Conservation (phyloP, 30 jellyfish, hydroid and myxozoan genomes). For the Rhopilema esculentum region DNA sequence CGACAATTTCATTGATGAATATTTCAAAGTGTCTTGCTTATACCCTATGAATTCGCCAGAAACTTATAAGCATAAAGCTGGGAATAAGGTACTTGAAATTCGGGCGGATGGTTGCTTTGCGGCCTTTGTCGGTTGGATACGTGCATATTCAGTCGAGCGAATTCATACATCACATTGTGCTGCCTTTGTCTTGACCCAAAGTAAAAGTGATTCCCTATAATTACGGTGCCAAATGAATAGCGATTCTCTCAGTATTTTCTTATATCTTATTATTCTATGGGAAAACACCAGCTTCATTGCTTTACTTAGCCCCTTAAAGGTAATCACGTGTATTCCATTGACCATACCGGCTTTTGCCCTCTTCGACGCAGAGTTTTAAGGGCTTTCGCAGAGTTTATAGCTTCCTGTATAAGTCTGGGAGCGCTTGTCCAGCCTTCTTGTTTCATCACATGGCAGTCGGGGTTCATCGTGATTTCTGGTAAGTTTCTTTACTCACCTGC, state of each 20-base stretch:
- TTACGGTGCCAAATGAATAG: slow-evolving; percentile 28
- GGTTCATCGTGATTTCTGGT: neutral
- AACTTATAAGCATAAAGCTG: slow-evolving; percentile 20
- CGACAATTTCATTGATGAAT: slow-evolving; percentile 31
- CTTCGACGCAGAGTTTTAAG: neutral
- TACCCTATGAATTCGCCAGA: slow-evolving; percentile 46
- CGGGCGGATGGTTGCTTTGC: slow-evolving; percentile 1
- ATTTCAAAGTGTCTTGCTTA: neutral
- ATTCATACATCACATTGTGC: slow-evolving; percentile 34
- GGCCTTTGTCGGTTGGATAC: slow-evolving; percentile 52
- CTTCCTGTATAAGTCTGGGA: neutral
- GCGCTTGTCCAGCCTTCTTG: neutral
- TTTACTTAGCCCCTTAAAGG: slow-evolving; percentile 20
- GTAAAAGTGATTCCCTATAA: slow-evolving; percentile 17
- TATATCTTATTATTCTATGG: slow-evolving; percentile 41
- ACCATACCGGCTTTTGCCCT: slow-evolving; percentile 28
- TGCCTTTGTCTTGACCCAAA: slow-evolving; percentile 34
- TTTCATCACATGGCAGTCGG: neutral
- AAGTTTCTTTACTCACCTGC: neutral
- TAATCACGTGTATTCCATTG: neutral
- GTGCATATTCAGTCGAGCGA: slow-evolving; percentile 23
- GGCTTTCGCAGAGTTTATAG: neutral
- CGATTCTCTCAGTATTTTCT: slow-evolving; percentile 24
- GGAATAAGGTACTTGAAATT: slow-evolving; percentile 28
- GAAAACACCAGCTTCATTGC: slow-evolving; percentile 46